phyloP scores from a whole-genome alignment of 2,113 vertebrate species.

The Dendrocopos noguchii region DNA sequence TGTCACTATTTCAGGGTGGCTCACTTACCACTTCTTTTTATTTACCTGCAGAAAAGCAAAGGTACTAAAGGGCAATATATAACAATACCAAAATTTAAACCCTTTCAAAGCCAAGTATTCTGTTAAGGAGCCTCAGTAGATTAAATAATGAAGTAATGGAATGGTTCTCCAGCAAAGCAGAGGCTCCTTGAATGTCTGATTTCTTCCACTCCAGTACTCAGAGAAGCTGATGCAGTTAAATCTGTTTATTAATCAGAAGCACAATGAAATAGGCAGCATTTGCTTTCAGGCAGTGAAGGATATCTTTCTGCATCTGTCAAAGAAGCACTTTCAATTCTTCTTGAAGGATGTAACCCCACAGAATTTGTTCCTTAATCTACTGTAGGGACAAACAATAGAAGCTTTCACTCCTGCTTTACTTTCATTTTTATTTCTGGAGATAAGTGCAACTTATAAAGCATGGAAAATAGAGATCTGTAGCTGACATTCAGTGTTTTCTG shows the following conservation, averaged over 20 bases:
- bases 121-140: conserved; percentile 1
- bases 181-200: background rate
- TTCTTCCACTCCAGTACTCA: conserved; percentile 10
- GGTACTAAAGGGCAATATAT: background rate
- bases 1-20: background rate
- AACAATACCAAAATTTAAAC: background rate
- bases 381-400: background rate
- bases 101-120: background rate
- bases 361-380: background rate
- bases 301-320: background rate
- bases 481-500: background rate
- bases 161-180: conserved; percentile 20
- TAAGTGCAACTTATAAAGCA: background rate
- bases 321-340: background rate
- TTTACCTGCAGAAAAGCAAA: background rate
- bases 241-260: conserved; percentile 29
- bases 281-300: conserved; percentile 25
- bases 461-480: background rate
- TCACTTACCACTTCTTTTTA: background rate
- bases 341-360: background rate
- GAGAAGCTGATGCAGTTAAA: conserved; percentile 37
- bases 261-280: conserved; percentile 8
- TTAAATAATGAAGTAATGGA: background rate
- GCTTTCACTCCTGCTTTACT: background rate
- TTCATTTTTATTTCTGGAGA: background rate